phyloP scores from a whole-genome alignment of 2,797 vertebrate species.

The Alosa sapidissima region DNA sequence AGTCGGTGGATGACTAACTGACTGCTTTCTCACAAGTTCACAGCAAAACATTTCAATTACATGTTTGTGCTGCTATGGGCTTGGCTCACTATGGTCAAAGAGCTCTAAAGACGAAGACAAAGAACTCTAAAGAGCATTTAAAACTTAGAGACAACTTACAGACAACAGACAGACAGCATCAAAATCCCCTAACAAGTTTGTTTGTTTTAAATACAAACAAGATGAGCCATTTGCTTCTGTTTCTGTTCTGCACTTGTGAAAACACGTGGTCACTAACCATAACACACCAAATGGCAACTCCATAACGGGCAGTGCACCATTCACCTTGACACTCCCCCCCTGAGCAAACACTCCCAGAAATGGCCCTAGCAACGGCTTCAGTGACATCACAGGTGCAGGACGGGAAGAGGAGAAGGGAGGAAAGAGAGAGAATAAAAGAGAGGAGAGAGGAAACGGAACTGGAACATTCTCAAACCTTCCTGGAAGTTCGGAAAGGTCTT shows the following conservation, averaged over 20 bases:
- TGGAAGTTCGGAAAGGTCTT: conserved; percentile 77
- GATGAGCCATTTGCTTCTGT: not conserved
- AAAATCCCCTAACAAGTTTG: not conserved
- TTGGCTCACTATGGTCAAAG: not conserved
- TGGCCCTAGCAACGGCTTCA: conserved; percentile 28
- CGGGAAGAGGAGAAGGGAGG: conserved; percentile 45
- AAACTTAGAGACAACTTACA: not conserved
- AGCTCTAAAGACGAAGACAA: not conserved
- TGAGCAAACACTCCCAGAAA: conserved; percentile 56
- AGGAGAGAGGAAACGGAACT: conserved; percentile 30
- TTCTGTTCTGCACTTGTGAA: not conserved
- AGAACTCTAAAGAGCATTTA: not conserved
- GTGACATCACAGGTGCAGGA: conserved; percentile 54
- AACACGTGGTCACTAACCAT: conserved; percentile 11
- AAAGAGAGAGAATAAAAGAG: not conserved
- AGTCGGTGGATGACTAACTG: not conserved
- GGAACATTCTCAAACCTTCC: conserved; percentile 72
- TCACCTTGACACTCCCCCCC: conserved; percentile 63
- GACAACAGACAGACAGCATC: not conserved
- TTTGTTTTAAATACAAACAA: conserved; percentile 8
- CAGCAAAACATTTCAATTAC: conserved; percentile 26
- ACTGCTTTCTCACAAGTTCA: conserved; percentile 15
- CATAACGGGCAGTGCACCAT: conserved; percentile 42
- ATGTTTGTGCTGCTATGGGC: not conserved
- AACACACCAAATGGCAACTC: conserved; percentile 32